A percentile compares a stretch with the other conserved stretches of the same genome.
phyloP scores from a whole-genome alignment of 2,113 vertebrate genomes.

The Ramphastos sulfuratus region DNA sequence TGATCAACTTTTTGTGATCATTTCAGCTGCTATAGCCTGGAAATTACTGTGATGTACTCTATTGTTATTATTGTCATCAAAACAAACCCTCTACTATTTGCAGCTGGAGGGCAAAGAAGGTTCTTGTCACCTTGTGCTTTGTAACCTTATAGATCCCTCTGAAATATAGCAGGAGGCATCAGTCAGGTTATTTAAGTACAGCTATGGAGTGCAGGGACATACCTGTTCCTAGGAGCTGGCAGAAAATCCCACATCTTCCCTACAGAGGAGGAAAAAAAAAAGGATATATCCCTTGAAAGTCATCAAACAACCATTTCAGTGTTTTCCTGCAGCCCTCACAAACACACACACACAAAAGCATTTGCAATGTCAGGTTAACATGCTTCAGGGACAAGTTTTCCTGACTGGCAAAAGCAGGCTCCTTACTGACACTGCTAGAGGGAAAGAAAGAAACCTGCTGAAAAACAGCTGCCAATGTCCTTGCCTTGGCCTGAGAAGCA shows the following conservation, averaged over 20 bases:
- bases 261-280: neutral
- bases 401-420: neutral
- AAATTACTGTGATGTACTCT: neutral
- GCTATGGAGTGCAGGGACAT: neutral
- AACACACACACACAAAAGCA: neutral
- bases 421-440: neutral
- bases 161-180: neutral
- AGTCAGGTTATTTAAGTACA: neutral
- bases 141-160: neutral
- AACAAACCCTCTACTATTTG: neutral
- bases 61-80: neutral
- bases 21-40: neutral
- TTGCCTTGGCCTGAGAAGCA: neutral
- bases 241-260: neutral
- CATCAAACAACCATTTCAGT: neutral
- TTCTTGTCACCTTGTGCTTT: neutral
- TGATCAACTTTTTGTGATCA: neutral
- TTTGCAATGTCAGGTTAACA: conserved; percentile 40
- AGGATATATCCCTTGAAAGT: neutral
- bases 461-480: neutral
- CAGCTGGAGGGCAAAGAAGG: neutral
- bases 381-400: neutral
- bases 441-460: neutral
- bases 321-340: conserved; percentile 4
- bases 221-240: neutral